A percentile compares a stretch with the other conserved stretches of the same genome.
Conservation (phyloP, 1,140 invertebrate species). For the Diabrotica undecimpunctata region DNA sequence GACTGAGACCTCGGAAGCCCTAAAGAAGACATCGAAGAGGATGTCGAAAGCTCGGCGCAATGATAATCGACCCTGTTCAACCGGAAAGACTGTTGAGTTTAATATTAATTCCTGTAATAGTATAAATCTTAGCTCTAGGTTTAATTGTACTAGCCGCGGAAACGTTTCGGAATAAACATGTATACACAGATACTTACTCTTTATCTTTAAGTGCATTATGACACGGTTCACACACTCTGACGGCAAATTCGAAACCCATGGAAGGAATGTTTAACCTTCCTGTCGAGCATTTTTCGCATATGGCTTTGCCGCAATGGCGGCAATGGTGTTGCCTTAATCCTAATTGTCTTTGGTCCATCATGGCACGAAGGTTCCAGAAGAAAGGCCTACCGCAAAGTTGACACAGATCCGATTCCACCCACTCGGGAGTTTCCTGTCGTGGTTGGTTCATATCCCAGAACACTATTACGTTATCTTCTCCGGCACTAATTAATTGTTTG, state of each 20-base stretch:
- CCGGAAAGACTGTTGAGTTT: too few relatives aligned
- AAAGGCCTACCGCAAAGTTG: slow-evolving; percentile 91
- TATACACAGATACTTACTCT: slow-evolving; percentile 62
- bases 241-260: slow-evolving; percentile 98
- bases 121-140: too few relatives aligned
- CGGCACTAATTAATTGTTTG: slow-evolving; percentile 84
- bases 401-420: slow-evolving; percentile 91
- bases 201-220: slow-evolving; percentile 75
- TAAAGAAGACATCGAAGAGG: too few relatives aligned
- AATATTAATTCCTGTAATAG: too few relatives aligned
- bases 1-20: too few relatives aligned
- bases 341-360: slow-evolving; percentile 95
- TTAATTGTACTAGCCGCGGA: too few relatives aligned
- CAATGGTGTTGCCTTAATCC: slow-evolving; percentile 90
- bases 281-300: slow-evolving; percentile 89
- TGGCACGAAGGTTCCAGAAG: slow-evolving; percentile 97
- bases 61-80: too few relatives aligned
- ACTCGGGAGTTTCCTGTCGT: slow-evolving; percentile 88
- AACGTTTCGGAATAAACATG: background rate
- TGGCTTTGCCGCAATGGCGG: slow-evolving; percentile 85
- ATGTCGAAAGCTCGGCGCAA: too few relatives aligned
- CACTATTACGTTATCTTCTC: slow-evolving; percentile 89
- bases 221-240: slow-evolving; percentile 92
- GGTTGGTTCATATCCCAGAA: slow-evolving; percentile 88
- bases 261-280: slow-evolving; percentile 83